Evolutionary conservation across 37 sponge, comb jelly and placozoan species (phyloP), one percentile per base, ranked within the genome.

Genomic region (Lycopodina hypogea): DNA sequence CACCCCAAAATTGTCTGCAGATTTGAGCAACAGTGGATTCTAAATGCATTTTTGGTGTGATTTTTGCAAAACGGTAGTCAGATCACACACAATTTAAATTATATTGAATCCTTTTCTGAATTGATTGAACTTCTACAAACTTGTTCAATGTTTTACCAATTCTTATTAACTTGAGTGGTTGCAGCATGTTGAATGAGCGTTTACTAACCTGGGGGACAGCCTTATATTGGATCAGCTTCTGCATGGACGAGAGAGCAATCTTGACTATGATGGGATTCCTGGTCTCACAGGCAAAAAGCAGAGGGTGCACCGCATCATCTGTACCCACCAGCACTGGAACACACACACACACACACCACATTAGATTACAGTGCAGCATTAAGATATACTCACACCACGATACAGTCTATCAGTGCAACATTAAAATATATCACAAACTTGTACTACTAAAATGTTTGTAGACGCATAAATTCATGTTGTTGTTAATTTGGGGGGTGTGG

Each of bases 221-320:
- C 18, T 85, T 86, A 77, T 92, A 78, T 9, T 76, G 72, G 30
- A 95, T 83, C 19, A 95, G 90, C 56, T 61, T 68, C 76, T 95
- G 93, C 0, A 95, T 74, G 22, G 93, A 79, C 0, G 76, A 59
- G 37, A 95, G 84, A 0, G 84, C 67, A 17, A 92, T 75, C 39
- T 82, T 82, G 18, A 95, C 87, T 1, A 95, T 66, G 59, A 56
- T 34, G 2, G 90, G 83, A 45, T 83, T 76, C 78, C 82, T 87
- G 48, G 86, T 88, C 30, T 95, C 93, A 74, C 93, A 92, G 42
- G 90, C 89, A 57, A 83, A 90, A 30, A 95, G 87, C 0, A 95
- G 82, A 24, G 96, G 84, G 32, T 89, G 90, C 29, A 95, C 66
- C 12, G 89, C 86, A 68, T 88, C 93, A 50, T 95, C 88, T 1